Evolutionary conservation across 2,797 vertebrate species (phyloP), one percentile per base, ranked within the genome.

Genomic region (Salmo trutta): DNA sequence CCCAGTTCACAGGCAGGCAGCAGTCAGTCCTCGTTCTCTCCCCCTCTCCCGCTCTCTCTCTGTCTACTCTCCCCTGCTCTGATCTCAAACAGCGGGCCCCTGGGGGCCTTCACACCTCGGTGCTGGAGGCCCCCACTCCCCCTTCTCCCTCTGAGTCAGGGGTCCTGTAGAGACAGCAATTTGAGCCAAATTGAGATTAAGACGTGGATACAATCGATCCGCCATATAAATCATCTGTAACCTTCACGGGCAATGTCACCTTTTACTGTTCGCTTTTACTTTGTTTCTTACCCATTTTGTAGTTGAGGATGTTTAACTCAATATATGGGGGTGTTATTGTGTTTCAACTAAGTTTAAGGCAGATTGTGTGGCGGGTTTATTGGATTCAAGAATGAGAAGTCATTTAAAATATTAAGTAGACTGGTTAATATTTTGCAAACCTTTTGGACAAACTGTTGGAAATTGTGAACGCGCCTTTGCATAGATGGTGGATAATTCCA

Each of bases 401-500:
- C 0, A 27, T 71, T 6, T 77, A 80, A 68, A 87, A 80, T 81
- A 80, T 75, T 65, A 85, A 78, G 78, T 67, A 16, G 27, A 67
- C 31, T n/a, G 77, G 68, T 81, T 85, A 82, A 86, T 73, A 8
- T 90, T 89, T 91, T 88, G 10, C 79, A 82, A 86, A 83, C 81
- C 75, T 83, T 85, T 82, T 74, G 76, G 78, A 84, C 71, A 69
- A 87, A 82, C 76, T 73, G 84, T 88, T 83, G 88, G 84, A 87
- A 79, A 77, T 84, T 59, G 74, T 93, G 93, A 94, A 95, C 92
- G 93, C 92, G 92, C 86, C 93, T 90, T 91, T 86, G 90, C 88
- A 86, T 81, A 91, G 91, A 93, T 90, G 91, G 87, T 94, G 95
- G 91, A 95, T 93, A 75, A 92, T 96, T 98, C 97, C 97, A 97